Evolutionary conservation across 2,113 vertebrate species (phyloP).

Genomic region (Gulo gulo): DNA sequence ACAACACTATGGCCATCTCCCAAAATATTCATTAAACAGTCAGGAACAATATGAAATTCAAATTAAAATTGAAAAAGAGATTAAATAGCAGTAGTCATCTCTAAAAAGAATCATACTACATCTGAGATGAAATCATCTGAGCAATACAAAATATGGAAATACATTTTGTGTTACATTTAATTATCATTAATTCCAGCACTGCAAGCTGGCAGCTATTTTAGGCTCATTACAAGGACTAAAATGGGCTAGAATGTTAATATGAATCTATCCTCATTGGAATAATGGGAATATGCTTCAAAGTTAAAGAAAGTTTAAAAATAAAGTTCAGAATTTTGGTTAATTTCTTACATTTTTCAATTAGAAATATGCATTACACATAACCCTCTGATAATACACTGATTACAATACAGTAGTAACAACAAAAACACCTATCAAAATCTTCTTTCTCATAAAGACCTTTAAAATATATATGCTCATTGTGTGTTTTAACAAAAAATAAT

Average conservation of each 20-base stretch:
- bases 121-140: slow-evolving; percentile 87
- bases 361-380: slow-evolving; percentile 14
- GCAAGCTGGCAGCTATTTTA: slow-evolving; percentile 88
- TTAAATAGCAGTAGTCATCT: slow-evolving; percentile 87
- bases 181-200: slow-evolving; percentile 88
- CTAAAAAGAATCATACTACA: slow-evolving; percentile 85
- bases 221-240: slow-evolving; percentile 85
- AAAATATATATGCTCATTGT: not conserved
- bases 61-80: slow-evolving; percentile 88
- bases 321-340: slow-evolving; percentile 73
- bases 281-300: slow-evolving; percentile 82
- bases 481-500: not conserved
- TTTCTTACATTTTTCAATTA: slow-evolving; percentile 63
- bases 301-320: slow-evolving; percentile 78
- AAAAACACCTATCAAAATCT: not conserved
- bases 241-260: slow-evolving; percentile 86
- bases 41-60: slow-evolving; percentile 89
- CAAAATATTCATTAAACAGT: slow-evolving; percentile 90
- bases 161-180: slow-evolving; percentile 88
- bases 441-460: not conserved
- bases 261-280: slow-evolving; percentile 85
- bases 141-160: slow-evolving; percentile 90
- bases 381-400: not conserved
- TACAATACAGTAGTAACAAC: not conserved
- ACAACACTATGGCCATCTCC: slow-evolving; percentile 88